Evolutionary conservation across 2,113 vertebrate genomes (phyloP).

Genomic region (Myiozetetes cayanensis): DNA sequence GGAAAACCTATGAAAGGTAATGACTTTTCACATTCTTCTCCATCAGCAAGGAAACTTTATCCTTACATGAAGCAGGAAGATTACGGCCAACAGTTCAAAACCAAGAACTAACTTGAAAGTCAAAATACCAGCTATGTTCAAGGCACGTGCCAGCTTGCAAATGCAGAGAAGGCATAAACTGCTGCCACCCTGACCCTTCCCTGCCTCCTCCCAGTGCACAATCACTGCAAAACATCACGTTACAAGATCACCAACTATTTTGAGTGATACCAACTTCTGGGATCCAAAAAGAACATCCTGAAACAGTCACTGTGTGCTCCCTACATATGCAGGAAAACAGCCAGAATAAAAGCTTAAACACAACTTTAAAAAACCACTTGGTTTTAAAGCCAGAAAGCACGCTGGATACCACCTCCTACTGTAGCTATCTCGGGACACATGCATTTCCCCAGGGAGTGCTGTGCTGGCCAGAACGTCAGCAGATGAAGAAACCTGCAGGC

Average conservation of each 20-base stretch:
- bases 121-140: neutral
- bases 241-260: neutral
- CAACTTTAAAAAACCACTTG: neutral
- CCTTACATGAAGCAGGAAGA: neutral
- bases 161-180: fast-evolving
- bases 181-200: neutral
- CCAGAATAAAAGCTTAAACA: neutral
- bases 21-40: fast-evolving
- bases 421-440: neutral
- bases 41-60: neutral
- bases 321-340: neutral
- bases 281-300: neutral
- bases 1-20: neutral
- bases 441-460: neutral
- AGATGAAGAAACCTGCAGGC: conserved; percentile 1
- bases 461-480: neutral
- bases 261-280: neutral
- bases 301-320: neutral
- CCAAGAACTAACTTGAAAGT: neutral
- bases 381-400: neutral
- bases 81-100: neutral
- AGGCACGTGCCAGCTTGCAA: neutral
- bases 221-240: neutral
- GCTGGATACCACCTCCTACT: neutral
- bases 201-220: neutral